Conservation (phyloP, 2,888 invertebrate species). For the Drosophila fulvimacula region DNA sequence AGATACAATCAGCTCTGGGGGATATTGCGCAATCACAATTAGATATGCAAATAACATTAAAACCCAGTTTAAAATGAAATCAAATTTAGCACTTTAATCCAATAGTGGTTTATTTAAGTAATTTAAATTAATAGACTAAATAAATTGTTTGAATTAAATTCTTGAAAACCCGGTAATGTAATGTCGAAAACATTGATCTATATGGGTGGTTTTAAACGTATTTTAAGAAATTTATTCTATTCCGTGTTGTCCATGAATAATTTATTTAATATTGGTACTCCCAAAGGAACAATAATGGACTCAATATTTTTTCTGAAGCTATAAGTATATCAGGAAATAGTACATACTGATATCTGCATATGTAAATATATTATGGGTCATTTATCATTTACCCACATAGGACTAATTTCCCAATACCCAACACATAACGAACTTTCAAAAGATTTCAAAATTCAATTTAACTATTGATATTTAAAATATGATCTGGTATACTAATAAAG, state of each 20-base stretch:
- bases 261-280: neutral
- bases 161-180: neutral
- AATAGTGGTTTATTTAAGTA: neutral
- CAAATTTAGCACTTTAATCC: neutral
- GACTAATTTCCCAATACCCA: neutral
- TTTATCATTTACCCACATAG: neutral
- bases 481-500: neutral
- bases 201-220: too few species aligned
- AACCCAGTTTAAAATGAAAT: conserved; percentile 33
- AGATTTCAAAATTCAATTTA: neutral
- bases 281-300: neutral
- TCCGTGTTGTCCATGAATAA: too few species aligned
- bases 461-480: neutral
- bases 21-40: conserved; percentile 97
- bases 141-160: neutral
- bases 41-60: conserved; percentile 87
- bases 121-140: conserved; percentile 2
- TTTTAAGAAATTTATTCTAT: too few species aligned
- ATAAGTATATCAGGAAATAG: neutral
- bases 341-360: neutral
- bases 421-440: neutral
- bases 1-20: conserved; percentile 95
- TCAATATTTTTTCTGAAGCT: neutral
- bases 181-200: neutral
- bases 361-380: neutral